Percentiles rank a stretch among this genome's conserved stretches.
Conservation (phyloP, 2,888 invertebrate genomes). For the Caenorhabditis parvicauda region DNA sequence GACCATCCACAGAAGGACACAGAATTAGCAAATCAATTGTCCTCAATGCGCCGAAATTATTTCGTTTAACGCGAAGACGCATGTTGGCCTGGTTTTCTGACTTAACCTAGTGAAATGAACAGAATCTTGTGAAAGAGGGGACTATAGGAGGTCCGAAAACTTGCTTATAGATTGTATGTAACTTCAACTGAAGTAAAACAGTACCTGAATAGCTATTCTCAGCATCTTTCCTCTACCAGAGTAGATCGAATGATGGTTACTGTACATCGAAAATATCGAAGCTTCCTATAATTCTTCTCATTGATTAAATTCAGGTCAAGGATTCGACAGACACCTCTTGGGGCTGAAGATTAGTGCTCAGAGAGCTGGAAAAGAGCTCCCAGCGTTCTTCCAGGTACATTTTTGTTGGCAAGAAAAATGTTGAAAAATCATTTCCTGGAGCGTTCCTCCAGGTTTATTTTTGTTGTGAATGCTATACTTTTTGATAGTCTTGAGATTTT, state of each 20-base stretch:
- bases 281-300: not conserved
- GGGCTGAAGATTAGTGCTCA: slow-evolving; percentile 77
- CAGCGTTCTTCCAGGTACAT: slow-evolving; percentile 35
- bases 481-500: too few relatives aligned
- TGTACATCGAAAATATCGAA: too few relatives aligned
- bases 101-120: too few relatives aligned
- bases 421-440: not conserved
- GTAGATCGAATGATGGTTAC: too few relatives aligned
- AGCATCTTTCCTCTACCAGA: not conserved
- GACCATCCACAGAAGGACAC: too few relatives aligned
- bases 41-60: too few relatives aligned
- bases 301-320: slow-evolving; percentile 74
- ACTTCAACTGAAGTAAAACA: not conserved
- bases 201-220: not conserved
- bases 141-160: too few relatives aligned
- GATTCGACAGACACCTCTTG: slow-evolving; percentile 92
- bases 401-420: not conserved
- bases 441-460: not conserved
- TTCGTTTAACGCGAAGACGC: too few relatives aligned
- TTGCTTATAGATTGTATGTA: not conserved
- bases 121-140: too few relatives aligned
- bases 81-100: too few relatives aligned
- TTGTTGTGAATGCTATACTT: not conserved
- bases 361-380: slow-evolving; percentile 32
- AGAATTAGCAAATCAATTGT: too few relatives aligned